Base-by-base conservation (phyloP, 2,888 invertebrate species). In the Dryobotodes eremita region DNA sequence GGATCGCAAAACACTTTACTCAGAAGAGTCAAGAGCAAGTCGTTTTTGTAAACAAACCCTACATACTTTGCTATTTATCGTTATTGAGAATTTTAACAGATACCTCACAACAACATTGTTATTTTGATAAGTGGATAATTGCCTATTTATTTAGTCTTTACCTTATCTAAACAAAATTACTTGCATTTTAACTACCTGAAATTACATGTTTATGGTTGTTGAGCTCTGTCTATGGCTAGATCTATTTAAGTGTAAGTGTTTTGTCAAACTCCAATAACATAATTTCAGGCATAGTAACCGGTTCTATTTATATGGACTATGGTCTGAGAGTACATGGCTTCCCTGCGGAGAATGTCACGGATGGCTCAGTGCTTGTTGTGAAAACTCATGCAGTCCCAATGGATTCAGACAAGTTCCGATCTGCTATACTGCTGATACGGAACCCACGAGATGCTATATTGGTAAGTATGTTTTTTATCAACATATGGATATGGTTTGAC, bases 301-400 rank as follows among this genome's bases (percentile, higher is more conserved):
- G 98, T 23, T 98, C 98, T 73, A 98, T 98, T 59, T 98, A 98
- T 94, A 98, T 98, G 96, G 98, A 98, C 92, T 98, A 98, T 92
- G 98, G 98, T 36, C 95, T 98, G 42, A 93, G 98, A 84, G 97
- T 98, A 90, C 98, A 98, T 89, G 98, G 98, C 0, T 98, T 98
- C 92, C 98, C 98, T 0, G 98, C 98, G 0, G 98, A 98, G 93
- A 98, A 98, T 92, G 97, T 98, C 1, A 97, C 97, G 6, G 98
- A 98, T 93, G 98, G 98, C 53, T 98, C 98, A 17, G 98, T 98
- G 13, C 94, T 98, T 77, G 97, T 98, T 23, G 98, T 98, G 50
- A 98, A 98, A 94, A 98, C 98, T 0, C 98, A 98, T 93, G 98
- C 98, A 91, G 98, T 97, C 94, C 98, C 98, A 10, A 95, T 98